These are phyloP conservation scores for Otolemur garnettii DNA, from an alignment of 2,113 vertebrate genomes.

Conservation along the genomic window DNA sequence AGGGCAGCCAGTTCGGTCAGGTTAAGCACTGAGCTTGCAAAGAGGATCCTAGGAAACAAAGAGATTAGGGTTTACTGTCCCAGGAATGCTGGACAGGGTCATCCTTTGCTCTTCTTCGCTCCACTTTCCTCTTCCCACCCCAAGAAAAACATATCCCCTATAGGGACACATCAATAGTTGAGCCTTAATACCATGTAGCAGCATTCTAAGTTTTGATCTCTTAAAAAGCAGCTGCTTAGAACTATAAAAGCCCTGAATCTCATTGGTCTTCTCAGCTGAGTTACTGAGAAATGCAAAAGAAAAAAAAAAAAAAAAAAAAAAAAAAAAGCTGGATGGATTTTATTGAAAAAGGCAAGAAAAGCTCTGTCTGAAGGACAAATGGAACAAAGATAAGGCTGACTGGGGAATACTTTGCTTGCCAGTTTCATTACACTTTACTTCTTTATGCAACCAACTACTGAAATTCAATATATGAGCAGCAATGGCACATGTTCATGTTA, in stretches of 20 bases:
- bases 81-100: slow-evolving; percentile 85
- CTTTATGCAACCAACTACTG: slow-evolving; percentile 90
- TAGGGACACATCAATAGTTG: slow-evolving; percentile 92
- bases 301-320: slow-evolving; percentile 71
- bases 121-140: slow-evolving; percentile 37
- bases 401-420: slow-evolving; percentile 89
- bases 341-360: slow-evolving; percentile 89
- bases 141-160: slow-evolving; percentile 89
- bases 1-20: slow-evolving; percentile 94
- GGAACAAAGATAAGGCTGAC: slow-evolving; percentile 90
- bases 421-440: slow-evolving; percentile 90
- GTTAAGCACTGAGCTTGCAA: slow-evolving; percentile 97
- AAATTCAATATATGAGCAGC: slow-evolving; percentile 89
- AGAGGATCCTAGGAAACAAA: slow-evolving; percentile 94
- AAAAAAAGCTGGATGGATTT: slow-evolving; percentile 86
- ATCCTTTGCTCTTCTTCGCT: slow-evolving; percentile 84
- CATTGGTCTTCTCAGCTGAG: slow-evolving; percentile 87
- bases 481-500: slow-evolving; percentile 87
- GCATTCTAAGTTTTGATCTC: slow-evolving; percentile 91
- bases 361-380: slow-evolving; percentile 89
- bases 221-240: slow-evolving; percentile 90
- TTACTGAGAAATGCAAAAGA: slow-evolving; percentile 86
- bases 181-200: slow-evolving; percentile 88
- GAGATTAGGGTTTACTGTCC: slow-evolving; percentile 88
- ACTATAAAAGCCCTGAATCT: slow-evolving; percentile 90